A percentile compares a stretch with the other conserved stretches of the same genome.
phyloP scores from a whole-genome alignment of 2,888 invertebrate species.

The Chloroclystis v-ata region DNA sequence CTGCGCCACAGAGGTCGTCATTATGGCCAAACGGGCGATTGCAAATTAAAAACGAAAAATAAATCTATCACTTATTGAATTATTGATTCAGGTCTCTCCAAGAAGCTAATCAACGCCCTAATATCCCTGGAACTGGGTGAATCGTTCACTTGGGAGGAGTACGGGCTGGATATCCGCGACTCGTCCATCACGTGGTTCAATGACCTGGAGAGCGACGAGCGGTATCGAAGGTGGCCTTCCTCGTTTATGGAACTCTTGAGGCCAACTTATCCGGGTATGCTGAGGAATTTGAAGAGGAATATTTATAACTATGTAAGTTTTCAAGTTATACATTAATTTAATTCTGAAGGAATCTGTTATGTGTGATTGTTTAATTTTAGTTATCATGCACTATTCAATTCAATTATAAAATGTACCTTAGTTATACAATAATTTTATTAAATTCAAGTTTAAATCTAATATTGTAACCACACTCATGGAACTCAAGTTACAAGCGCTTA shows the following conservation, averaged over 20 bases:
- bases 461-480: too few species aligned
- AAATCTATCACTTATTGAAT: too few species aligned
- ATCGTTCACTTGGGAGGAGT: slow-evolving; percentile 81
- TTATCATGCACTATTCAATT: too few species aligned
- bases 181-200: slow-evolving; percentile 96
- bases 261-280: slow-evolving; percentile 99
- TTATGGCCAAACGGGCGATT: too few species aligned
- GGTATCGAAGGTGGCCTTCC: slow-evolving; percentile 92
- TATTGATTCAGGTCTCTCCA: slow-evolving; percentile 79
- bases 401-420: too few species aligned
- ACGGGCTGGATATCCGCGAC: slow-evolving; percentile 96
- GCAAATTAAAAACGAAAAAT: too few species aligned
- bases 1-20: too few species aligned
- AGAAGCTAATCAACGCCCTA: slow-evolving; percentile 80
- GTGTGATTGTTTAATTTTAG: too few species aligned
- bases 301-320: slow-evolving; percentile 87
- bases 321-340: neutral
- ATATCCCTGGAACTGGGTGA: slow-evolving; percentile 84
- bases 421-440: too few species aligned
- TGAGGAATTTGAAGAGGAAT: slow-evolving; percentile 91
- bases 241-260: slow-evolving; percentile 93
- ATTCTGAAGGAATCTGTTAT: too few species aligned
- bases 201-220: slow-evolving; percentile 93
- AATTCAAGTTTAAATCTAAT: too few species aligned
- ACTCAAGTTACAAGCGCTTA: too few species aligned